Percentiles rank a stretch among this genome's conserved stretches.
These are phyloP conservation scores for Drosophila eohydei DNA, from an alignment of 2,888 invertebrate genomes.

Conservation along the genomic window DNA sequence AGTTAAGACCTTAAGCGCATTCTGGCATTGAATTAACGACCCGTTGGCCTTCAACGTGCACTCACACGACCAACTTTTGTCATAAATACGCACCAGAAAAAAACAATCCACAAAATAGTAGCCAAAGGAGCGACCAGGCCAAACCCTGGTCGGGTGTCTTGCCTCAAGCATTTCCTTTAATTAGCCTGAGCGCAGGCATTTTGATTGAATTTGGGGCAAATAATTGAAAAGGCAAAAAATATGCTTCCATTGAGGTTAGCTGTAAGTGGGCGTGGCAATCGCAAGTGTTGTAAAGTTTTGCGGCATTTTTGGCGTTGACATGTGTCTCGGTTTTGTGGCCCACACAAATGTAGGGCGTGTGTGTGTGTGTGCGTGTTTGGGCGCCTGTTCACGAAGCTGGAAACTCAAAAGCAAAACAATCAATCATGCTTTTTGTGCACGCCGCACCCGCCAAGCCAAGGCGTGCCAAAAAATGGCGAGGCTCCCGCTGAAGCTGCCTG, in stretches of 20 bases:
- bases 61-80: constrained; percentile 50
- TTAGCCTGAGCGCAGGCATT: constrained; percentile 59
- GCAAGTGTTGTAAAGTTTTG: constrained; percentile 59
- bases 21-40: constrained; percentile 61
- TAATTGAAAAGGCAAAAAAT: constrained; percentile 50
- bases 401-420: constrained; percentile 63
- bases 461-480: constrained; percentile 41
- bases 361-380: constrained; percentile 3
- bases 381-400: constrained; percentile 23
- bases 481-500: constrained; percentile 8
- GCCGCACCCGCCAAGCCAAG: constrained; percentile 35
- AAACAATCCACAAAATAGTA: background rate
- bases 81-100: constrained; percentile 49
- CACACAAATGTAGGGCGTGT: constrained; percentile 3
- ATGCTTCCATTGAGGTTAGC: constrained; percentile 16
- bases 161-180: constrained; percentile 55
- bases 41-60: constrained; percentile 43
- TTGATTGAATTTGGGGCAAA: constrained; percentile 65
- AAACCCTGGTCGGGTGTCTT: background rate
- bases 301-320: constrained; percentile 67
- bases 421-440: constrained; percentile 64
- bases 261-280: constrained; percentile 33
- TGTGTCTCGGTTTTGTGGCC: constrained; percentile 52
- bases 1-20: constrained; percentile 64
- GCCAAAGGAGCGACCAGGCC: background rate